Base-by-base conservation (phyloP, 2,113 vertebrate species). In the Takifugu bimaculatus region DNA sequence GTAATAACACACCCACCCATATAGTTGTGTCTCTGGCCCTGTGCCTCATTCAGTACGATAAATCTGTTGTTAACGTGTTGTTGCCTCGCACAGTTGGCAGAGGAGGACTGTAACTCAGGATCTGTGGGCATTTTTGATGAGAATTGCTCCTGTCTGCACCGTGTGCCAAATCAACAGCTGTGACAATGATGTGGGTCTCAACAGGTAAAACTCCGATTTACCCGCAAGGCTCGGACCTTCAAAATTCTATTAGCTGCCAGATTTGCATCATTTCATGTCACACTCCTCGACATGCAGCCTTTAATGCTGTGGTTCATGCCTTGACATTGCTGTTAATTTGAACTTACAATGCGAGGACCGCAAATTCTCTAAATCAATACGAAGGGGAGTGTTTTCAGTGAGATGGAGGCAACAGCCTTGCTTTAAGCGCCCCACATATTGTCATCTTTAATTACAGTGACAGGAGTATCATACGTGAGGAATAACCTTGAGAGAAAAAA, bases 391-490 rank as follows among this genome's bases (percentile, higher is more conserved):
- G 11, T 39, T 39, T 39, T 39, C 35, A 39, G 7, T 11, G 35
- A 39, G 35, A 1, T 39, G 35, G 11, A 39, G 25, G 47, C 51
- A 48, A 50, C 13, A 32, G 50, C 26, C 45, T 43, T 26, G 15
- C 9, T 54, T 44, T 68, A 14, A 63, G 54, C 54, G 39, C 50
- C 74, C 60, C 43, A 59, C 56, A 68, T 43, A 25, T 44, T 14
- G 63, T 70, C 65, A 27, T 57, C 52, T 49, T 63, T 68, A 62
- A 74, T 77, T 62, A 69, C 53, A 28, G 47, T 54, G 74, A 68
- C 52, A 50, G 49, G 15, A 55, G 14, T 28, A 15, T 56, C 55
- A 52, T 42, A 32, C 32, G 15, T 27, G 26, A 72, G 68, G 20
- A 66, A 67, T 60, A 48, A 81, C 62, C 49, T 66, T 42, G 58